Percentiles rank a stretch among this genome's conserved stretches.
These are phyloP conservation scores for Montipora capitata DNA, from an alignment of 92 coral and sea anemone species.

Conservation along the genomic window DNA sequence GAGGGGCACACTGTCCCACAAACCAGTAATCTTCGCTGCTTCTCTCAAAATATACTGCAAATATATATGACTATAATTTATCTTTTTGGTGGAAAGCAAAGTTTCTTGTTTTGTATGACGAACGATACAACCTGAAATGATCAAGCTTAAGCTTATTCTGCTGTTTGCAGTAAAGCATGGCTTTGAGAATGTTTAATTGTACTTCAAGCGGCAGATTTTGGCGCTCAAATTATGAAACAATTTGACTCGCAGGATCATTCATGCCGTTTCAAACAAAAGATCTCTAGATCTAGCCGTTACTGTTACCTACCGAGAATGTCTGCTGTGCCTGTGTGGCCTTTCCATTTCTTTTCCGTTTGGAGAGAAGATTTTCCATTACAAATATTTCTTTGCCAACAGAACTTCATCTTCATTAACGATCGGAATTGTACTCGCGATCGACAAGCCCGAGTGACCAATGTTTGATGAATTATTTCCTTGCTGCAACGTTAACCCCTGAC, in stretches of 20 bases:
- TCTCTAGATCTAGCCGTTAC: neutral
- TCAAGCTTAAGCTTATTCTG: constrained; percentile 15
- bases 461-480: constrained; percentile 36
- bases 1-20: constrained; percentile 20
- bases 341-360: neutral
- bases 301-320: constrained; percentile 18
- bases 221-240: constrained; percentile 37
- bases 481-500: constrained; percentile 37
- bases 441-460: constrained; percentile 34
- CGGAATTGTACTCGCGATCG: constrained; percentile 21
- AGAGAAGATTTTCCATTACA: neutral
- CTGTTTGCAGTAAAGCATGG: constrained; percentile 19
- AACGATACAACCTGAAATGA: constrained; percentile 6
- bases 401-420: constrained; percentile 29
- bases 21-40: constrained; percentile 19
- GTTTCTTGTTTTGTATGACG: neutral
- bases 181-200: constrained; percentile 25
- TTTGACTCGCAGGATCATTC: constrained; percentile 21
- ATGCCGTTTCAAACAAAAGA: constrained; percentile 7
- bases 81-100: constrained; percentile 15
- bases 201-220: constrained; percentile 21
- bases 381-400: constrained; percentile 23
- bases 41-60: constrained; percentile 37
- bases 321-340: constrained; percentile 28
- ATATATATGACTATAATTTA: neutral